Evolutionary conservation across 2,113 vertebrate genomes (phyloP).

Genomic region (Bubo scandiacus): DNA sequence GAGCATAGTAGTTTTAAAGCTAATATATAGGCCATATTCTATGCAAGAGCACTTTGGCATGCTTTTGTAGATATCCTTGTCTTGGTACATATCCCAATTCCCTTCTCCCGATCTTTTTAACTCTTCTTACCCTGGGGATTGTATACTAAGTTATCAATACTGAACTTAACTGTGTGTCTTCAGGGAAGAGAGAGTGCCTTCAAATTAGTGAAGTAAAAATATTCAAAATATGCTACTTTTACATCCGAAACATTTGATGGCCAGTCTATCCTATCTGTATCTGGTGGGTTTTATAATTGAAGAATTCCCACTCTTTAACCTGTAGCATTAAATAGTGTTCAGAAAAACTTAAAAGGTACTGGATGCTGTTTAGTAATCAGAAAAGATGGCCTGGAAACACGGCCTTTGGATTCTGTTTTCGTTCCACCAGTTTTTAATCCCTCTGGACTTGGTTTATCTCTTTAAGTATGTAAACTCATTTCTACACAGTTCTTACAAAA

Average conservation of each 20-base stretch:
- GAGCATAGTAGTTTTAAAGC: not conserved
- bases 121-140: not conserved
- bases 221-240: not conserved
- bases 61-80: not conserved
- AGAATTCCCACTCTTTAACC: not conserved
- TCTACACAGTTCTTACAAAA: not conserved
- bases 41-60: not conserved
- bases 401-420: not conserved
- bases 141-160: not conserved
- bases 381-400: not conserved
- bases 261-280: not conserved
- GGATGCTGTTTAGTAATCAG: not conserved
- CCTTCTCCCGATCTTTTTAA: not conserved
- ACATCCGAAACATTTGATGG: not conserved
- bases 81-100: not conserved
- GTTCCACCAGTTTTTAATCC: not conserved
- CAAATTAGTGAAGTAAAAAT: not conserved
- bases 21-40: not conserved
- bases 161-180: not conserved
- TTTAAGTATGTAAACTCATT: not conserved
- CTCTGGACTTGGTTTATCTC: not conserved
- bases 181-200: constrained; percentile 1
- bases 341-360: not conserved
- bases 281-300: not conserved
- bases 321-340: not conserved